Conservation (phyloP, 1,140 invertebrate species). For the Drosophila dunni region DNA sequence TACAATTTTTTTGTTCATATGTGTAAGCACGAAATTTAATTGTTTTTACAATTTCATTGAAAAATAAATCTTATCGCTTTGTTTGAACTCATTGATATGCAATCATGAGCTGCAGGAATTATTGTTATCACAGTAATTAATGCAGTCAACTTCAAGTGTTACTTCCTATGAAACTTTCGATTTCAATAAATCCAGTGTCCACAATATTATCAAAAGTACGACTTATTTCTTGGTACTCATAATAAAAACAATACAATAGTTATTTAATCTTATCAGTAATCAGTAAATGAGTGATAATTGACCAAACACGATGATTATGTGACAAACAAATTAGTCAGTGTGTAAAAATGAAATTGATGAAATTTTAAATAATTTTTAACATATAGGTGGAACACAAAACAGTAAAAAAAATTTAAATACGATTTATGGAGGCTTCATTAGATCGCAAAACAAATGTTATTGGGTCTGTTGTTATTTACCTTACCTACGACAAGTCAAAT, state of each 20-base stretch:
- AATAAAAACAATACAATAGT: neutral
- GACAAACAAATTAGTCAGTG: constrained; percentile 34
- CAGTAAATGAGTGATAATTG: constrained; percentile 34
- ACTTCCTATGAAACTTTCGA: constrained; percentile 23
- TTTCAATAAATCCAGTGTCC: constrained; percentile 14
- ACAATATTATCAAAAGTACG: constrained; percentile 4
- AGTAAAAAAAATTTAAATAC: neutral
- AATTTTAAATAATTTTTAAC: constrained; percentile 27
- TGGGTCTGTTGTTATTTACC: constrained; percentile 44
- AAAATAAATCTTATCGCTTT: constrained; percentile 18
- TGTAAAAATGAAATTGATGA: neutral
- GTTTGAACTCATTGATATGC: constrained; percentile 6
- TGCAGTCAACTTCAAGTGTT: constrained; percentile 3
- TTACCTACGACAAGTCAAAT: constrained; percentile 41
- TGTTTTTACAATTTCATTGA: neutral
- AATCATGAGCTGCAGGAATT: constrained; percentile 8
- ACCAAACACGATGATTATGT: constrained; percentile 39
- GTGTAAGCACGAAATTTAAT: no score
- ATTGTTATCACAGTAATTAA: constrained; percentile 9
- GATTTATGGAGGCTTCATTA: constrained; percentile 53
- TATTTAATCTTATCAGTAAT: constrained; percentile 41
- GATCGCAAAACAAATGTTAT: constrained; percentile 35
- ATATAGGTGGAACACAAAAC: neutral
- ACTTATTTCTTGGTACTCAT: neutral
- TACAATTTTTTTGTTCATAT: no score